Evolutionary conservation across 2,888 invertebrate genomes (phyloP).

Genomic region (Xiphydria camelus): DNA sequence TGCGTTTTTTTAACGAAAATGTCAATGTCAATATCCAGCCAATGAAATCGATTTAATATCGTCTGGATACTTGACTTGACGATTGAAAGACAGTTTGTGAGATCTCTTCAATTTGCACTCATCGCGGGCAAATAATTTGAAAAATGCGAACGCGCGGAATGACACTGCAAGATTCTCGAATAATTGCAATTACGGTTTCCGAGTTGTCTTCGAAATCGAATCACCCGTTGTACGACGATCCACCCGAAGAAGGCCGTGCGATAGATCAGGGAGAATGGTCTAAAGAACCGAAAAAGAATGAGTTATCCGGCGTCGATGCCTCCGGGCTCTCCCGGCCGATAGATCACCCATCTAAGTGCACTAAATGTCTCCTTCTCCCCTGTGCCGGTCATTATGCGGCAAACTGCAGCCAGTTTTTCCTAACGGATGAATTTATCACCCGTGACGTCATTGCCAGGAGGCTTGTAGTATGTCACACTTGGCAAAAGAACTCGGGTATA

Average conservation of each 20-base stretch:
- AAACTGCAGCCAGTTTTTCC: slow-evolving; percentile 26
- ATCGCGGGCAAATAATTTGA: too few relatives aligned
- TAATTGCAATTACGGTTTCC: too few relatives aligned
- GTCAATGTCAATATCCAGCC: too few relatives aligned
- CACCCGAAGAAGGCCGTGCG: slow-evolving; percentile 12
- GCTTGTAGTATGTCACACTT: slow-evolving; percentile 18
- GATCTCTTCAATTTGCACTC: too few relatives aligned
- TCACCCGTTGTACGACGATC: too few relatives aligned
- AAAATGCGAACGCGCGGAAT: too few relatives aligned
- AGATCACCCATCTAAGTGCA: slow-evolving; percentile 43
- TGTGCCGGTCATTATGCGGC: slow-evolving; percentile 35
- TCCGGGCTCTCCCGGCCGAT: slow-evolving; percentile 32
- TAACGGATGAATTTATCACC: slow-evolving; percentile 30
- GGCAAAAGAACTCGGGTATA: slow-evolving; percentile 19
- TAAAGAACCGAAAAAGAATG: slow-evolving; percentile 34
- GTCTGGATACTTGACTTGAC: too few relatives aligned
- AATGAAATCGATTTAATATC: too few relatives aligned
- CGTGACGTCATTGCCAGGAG: slow-evolving; percentile 28
- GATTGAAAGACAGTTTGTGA: too few relatives aligned
- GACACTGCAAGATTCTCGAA: too few relatives aligned
- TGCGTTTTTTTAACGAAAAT: too few relatives aligned
- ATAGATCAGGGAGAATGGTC: slow-evolving; percentile 40
- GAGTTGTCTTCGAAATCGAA: too few relatives aligned
- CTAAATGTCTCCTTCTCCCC: slow-evolving; percentile 44
- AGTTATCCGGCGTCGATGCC: slow-evolving; percentile 31